Conservation (phyloP, 53 echinoderm and acorn worm genomes). For the Antedon mediterranea region DNA sequence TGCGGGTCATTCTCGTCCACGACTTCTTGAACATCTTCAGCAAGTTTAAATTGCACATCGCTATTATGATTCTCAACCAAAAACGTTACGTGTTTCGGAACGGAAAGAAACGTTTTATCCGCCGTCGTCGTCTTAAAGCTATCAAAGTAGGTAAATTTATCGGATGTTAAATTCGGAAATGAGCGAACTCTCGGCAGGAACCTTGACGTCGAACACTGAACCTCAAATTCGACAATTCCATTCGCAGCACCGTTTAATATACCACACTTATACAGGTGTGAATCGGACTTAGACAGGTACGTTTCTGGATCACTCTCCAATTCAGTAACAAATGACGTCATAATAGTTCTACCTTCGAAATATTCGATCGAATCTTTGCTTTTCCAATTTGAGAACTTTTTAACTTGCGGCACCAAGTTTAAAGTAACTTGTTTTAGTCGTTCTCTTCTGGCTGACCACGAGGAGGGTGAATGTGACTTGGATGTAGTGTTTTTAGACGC, state of each 20-base stretch:
- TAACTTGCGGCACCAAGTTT: background rate
- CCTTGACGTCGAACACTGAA: background rate
- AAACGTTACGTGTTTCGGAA: background rate
- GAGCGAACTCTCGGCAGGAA: background rate
- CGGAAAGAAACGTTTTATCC: background rate
- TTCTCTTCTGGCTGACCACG: background rate
- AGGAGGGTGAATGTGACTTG: background rate
- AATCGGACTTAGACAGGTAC: background rate
- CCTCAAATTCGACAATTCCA: background rate
- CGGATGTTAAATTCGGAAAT: background rate
- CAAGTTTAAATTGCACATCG: background rate
- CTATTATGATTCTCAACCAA: background rate
- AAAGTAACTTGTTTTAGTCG: background rate
- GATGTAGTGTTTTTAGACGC: background rate
- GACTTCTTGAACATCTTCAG: background rate
- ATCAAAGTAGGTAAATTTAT: background rate
- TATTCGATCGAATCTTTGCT: background rate
- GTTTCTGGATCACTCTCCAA: background rate
- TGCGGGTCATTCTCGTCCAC: background rate
- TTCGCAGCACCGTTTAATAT: background rate
- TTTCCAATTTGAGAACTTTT: background rate
- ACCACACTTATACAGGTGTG: background rate
- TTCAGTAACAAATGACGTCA: background rate
- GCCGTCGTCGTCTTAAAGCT: background rate
- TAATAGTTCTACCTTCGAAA: background rate